Evolutionary conservation across 2,113 vertebrate genomes (phyloP), one percentile per base, ranked within the genome.

Genomic region (Pungitius pungitius): DNA sequence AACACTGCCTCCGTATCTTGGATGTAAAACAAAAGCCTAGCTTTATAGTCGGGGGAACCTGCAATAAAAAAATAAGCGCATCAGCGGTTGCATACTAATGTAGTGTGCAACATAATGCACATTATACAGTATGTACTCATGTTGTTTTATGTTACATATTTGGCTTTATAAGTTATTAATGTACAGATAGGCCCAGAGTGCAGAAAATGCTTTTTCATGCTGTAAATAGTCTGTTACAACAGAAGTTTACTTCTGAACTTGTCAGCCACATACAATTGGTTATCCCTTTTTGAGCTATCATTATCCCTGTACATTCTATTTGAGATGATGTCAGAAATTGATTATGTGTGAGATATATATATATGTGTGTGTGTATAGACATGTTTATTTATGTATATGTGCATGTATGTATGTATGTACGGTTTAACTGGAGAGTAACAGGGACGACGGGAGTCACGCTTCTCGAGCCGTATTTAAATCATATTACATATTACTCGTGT

Each of bases 51-150:
- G 69, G 30, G 83, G 78, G 77, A 88, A 80, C 40, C 61, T 75
- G 84, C 54, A 71, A 89, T 91, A 90, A 91, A 88, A 67, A 89
- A 88, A 88, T 75, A 57, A 90, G 87, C 45, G 89, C 88, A 87
- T 87, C 88, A 87, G 83, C 71, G 72, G 69, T 70, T 75, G 88
- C 89, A 92, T 90, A 78, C 80, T 83, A 90, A 91, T 92, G 83
- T 82, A 73, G 87, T 86, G 75, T 71, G 71, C 73, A 78, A 80
- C 73, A 71, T 77, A 78, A 82, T 81, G 62, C 75, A 78, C 61
- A 67, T 77, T 71, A 52, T 73, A 72, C 58, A 75, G 52, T 80
- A 75, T 77, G 77, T 13, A 49, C 71, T 42, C 56, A 49, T 35
- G 33, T 80, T 82, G 60, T 83, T 73, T 78, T 54, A 52, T 72